phyloP scores from a whole-genome alignment of 2,797 vertebrate species.

The Phataginus tetradactyla region DNA sequence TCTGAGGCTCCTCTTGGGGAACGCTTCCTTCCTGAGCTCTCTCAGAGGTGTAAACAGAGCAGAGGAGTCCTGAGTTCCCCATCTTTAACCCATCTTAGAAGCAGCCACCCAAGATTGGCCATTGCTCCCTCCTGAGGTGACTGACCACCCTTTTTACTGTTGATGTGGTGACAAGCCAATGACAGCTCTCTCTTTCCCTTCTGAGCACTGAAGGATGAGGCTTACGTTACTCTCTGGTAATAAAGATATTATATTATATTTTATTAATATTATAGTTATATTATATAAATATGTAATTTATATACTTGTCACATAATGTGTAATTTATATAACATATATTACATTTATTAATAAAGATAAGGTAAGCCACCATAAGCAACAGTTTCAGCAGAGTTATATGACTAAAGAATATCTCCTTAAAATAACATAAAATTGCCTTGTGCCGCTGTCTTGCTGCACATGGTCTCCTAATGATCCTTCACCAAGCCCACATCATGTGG shows the following conservation, averaged over 20 bases:
- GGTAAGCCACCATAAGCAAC: neutral
- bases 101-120: neutral
- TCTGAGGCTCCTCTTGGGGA: neutral
- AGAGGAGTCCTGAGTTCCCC: no score
- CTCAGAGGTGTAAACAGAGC: neutral
- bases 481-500: neutral
- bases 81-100: neutral
- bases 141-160: neutral
- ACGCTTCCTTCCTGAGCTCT: neutral
- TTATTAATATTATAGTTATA: no score
- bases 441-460: fast-evolving
- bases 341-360: neutral
- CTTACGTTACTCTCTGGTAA: neutral
- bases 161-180: neutral
- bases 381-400: neutral
- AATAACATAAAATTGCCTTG: neutral
- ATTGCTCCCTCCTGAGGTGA: neutral
- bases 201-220: neutral
- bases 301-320: no score
- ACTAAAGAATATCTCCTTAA: neutral
- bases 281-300: no score
- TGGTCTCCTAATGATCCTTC: neutral
- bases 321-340: no score
- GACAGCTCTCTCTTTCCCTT: neutral
- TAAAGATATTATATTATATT: neutral